phyloP scores from a whole-genome alignment of 1,140 invertebrate genomes.

The Hypothenemus hampei region DNA sequence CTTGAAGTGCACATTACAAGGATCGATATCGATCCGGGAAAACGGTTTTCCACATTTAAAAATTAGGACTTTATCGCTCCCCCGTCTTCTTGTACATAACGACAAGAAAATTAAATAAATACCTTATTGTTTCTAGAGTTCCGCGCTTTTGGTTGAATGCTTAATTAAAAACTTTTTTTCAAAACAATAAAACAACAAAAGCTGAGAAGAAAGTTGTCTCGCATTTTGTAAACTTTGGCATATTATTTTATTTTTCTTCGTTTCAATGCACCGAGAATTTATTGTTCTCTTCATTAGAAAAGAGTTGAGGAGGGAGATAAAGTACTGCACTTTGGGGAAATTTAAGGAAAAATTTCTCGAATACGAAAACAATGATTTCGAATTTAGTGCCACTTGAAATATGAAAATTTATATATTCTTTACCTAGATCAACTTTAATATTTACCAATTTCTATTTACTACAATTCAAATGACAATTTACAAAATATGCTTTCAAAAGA shows the following conservation, averaged over 20 bases:
- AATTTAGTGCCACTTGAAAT: not conserved
- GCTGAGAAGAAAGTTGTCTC: not conserved
- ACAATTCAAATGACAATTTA: not conserved
- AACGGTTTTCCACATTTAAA: too few relatives aligned
- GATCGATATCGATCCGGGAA: not conserved
- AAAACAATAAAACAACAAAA: too few relatives aligned
- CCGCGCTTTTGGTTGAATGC: not conserved
- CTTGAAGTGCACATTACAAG: too few relatives aligned
- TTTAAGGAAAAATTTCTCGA: not conserved
- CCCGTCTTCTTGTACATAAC: not conserved
- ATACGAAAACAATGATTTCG: not conserved
- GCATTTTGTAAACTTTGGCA: not conserved
- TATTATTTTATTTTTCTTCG: not conserved
- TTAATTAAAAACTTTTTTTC: not conserved
- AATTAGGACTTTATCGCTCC: too few relatives aligned
- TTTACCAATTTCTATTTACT: not conserved
- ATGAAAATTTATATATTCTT: not conserved
- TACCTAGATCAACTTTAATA: not conserved
- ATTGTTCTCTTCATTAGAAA: not conserved
- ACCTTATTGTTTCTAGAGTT: not conserved
- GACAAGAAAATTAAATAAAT: not conserved
- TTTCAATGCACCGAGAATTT: conserved; percentile 1
- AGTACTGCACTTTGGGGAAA: conserved; percentile 5
- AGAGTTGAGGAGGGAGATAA: not conserved
- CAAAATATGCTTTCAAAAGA: not conserved